These are phyloP conservation scores for Trachythela sp. DNA, from an alignment of 64 coral and sea anemone genomes.

Conservation along the genomic window DNA sequence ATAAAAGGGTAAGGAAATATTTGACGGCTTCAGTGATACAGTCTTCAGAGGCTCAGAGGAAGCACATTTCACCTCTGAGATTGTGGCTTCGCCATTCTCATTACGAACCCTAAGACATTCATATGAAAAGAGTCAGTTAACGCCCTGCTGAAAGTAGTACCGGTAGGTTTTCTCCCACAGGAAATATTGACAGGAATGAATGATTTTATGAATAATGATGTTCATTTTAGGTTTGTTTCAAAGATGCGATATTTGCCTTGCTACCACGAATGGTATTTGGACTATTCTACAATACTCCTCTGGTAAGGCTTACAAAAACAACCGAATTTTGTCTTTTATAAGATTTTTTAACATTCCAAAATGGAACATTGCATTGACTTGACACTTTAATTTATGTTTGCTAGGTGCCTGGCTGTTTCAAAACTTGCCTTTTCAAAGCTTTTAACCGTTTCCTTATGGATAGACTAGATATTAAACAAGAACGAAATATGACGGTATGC, in stretches of 20 bases:
- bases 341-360: not conserved
- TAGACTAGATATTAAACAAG: conserved; percentile 57
- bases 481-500: conserved; percentile 40
- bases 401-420: conserved; percentile 75
- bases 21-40: no score
- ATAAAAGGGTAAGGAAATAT: conserved; percentile 45
- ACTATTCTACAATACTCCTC: conserved; percentile 83
- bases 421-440: conserved; percentile 90
- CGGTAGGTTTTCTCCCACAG: no score
- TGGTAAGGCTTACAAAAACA: conserved; percentile 42
- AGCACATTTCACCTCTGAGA: no score
- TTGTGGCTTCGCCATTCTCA: no score
- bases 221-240: conserved; percentile 73
- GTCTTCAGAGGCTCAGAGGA: no score
- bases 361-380: no score
- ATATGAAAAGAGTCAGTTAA: no score
- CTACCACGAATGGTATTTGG: conserved; percentile 94
- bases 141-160: no score
- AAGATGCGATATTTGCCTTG: conserved; percentile 75
- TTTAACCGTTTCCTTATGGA: conserved; percentile 66
- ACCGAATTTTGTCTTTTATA: not conserved
- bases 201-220: no score
- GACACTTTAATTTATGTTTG: not conserved
- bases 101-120: no score
- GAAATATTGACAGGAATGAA: no score